Base-by-base conservation (phyloP, 2,888 invertebrate genomes). In the Xestia ashworthii region DNA sequence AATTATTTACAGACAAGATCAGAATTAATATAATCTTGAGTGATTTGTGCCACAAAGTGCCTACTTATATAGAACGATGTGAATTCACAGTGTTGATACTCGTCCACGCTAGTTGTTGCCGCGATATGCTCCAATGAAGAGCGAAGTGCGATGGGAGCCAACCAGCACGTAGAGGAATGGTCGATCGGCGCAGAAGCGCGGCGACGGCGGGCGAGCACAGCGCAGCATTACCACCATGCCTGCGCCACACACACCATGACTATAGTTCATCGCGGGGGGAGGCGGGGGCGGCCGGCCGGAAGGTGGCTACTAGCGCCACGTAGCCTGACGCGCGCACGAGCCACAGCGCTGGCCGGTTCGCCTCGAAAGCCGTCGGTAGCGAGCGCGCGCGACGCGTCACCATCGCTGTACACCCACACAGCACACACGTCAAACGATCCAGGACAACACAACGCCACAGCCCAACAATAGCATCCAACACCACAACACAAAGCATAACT, bases 141-240 rank as follows among this genome's bases (percentile, higher is more conserved):
- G 89, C 55, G 92, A 84, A 75, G 91, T 83, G 78, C 84, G 85
- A 22, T 90, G 89, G 60, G 88, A 81, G 88, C 88, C 93, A 68
- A 88, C 71, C 82, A 95, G 93, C 83, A 93, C 71, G 93, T 94
- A 95, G 87, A 95, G 89, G 95, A 95, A 96, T 48, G 97, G 94
- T n/a, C 93, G 95, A 89, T 97, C 94, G 46, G 95, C 96, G 80
- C 70, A 82, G 94, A 96, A 96, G 78, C 74, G 75, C 60, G 85
- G 89, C 85, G 92, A 44, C 58, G 92, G 92, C 74, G 86, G 89
- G 38, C 85, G 90, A 73, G 93, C 93, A 89, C 95, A 95, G 77
- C 95, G 94, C 93, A 95, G 81, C 95, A 95, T 95, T 87, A 95
- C 25, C 93, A 95, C 95, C 95, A 95, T 93, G 92, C 95, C 96